Evolutionary conservation across 92 coral and sea anemone species (phyloP).

Genomic region (Metridium senile): DNA sequence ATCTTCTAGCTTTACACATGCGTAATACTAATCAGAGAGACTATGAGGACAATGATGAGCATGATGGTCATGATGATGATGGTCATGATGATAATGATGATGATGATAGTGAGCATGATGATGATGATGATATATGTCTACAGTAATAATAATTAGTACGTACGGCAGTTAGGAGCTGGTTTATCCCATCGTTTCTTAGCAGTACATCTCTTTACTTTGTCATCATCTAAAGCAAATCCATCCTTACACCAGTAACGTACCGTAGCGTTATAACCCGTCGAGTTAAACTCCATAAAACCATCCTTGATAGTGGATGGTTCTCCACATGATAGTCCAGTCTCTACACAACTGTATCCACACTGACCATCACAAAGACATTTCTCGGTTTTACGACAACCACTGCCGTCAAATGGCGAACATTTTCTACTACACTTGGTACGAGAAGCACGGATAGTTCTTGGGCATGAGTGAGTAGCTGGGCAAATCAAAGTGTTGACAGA

Average conservation of each 20-base stretch:
- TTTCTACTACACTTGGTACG: conserved; percentile 60
- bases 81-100: no score
- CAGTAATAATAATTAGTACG: no score
- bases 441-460: conserved; percentile 62
- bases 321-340: conserved; percentile 62
- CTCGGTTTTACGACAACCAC: conserved; percentile 40
- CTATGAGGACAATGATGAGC: no score
- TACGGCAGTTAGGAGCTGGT: conserved; percentile 54
- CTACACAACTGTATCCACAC: conserved; percentile 86
- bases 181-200: conserved; percentile 73
- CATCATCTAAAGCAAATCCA: conserved; percentile 36
- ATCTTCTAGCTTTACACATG: no score
- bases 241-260: conserved; percentile 49
- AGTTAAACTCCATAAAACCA: conserved; percentile 48
- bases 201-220: conserved; percentile 54
- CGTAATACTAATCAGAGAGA: no score
- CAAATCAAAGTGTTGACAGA: background rate
- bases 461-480: conserved; percentile 63
- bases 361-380: conserved; percentile 80
- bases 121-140: no score
- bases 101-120: no score
- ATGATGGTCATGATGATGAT: no score
- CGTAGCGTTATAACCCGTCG: conserved; percentile 62
- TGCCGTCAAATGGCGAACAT: conserved; percentile 48
- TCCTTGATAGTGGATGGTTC: conserved; percentile 34